phyloP scores from a whole-genome alignment of 2,797 vertebrate genomes.

The Rousettus madagascariensis region DNA sequence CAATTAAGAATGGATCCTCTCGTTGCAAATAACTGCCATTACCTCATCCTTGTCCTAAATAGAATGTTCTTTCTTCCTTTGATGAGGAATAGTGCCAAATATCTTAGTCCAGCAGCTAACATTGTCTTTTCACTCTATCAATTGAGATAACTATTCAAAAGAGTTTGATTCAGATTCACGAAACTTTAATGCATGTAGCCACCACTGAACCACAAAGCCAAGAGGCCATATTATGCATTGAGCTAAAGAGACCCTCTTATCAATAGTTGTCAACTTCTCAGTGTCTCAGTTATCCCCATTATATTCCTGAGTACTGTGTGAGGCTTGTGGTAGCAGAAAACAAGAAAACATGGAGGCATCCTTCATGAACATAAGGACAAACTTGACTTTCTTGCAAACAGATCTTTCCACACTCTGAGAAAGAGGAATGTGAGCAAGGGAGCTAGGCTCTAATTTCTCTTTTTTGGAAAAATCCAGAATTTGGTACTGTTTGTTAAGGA shows the following conservation, averaged over 20 bases:
- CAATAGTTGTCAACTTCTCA: background rate
- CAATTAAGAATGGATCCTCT: conserved; percentile 78
- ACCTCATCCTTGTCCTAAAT: conserved; percentile 76
- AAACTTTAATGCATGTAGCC: background rate
- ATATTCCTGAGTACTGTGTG: background rate
- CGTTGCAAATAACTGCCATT: conserved; percentile 76
- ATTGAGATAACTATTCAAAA: background rate
- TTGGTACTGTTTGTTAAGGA: conserved; percentile 29
- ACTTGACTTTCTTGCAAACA: background rate
- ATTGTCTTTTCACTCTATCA: conserved; percentile 29
- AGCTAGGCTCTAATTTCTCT: conserved; percentile 36
- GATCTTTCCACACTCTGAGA: background rate
- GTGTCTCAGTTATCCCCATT: background rate
- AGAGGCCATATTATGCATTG: background rate
- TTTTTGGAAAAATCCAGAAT: conserved; percentile 55
- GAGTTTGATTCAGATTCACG: background rate
- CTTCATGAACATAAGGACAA: background rate
- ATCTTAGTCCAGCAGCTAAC: conserved; percentile 68
- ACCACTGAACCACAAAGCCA: background rate
- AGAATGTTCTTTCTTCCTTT: conserved; percentile 69
- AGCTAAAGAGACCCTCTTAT: background rate
- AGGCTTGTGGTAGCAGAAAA: background rate
- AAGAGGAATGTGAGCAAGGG: background rate
- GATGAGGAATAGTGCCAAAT: conserved; percentile 70
- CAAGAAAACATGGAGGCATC: background rate